phyloP scores from a whole-genome alignment of 2,888 invertebrate genomes.

The Blera fallax region DNA sequence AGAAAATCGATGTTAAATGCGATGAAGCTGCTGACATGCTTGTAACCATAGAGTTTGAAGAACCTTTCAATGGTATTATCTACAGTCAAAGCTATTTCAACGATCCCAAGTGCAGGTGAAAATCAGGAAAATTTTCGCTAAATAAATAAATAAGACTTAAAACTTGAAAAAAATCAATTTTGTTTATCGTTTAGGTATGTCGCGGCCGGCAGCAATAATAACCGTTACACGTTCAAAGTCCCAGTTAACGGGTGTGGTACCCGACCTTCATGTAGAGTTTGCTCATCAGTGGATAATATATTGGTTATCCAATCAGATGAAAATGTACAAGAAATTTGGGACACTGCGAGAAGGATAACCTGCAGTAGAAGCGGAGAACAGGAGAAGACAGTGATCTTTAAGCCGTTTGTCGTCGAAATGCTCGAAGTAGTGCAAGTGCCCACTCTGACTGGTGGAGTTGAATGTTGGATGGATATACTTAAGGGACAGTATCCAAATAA shows the following conservation, averaged over 20 bases:
- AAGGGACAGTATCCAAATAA: slow-evolving; percentile 87
- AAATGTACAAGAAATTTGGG: slow-evolving; percentile 85
- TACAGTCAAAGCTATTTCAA: slow-evolving; percentile 87
- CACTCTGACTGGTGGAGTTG: slow-evolving; percentile 85
- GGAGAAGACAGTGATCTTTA: slow-evolving; percentile 80
- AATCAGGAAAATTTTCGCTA: neutral
- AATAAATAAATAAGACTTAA: slow-evolving; percentile 69
- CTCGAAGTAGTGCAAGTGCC: slow-evolving; percentile 87
- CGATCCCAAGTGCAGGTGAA: slow-evolving; percentile 87
- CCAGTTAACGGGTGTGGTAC: slow-evolving; percentile 86
- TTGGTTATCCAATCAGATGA: slow-evolving; percentile 87
- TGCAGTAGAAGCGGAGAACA: slow-evolving; percentile 81
- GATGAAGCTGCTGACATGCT: slow-evolving; percentile 83
- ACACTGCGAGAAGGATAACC: slow-evolving; percentile 85
- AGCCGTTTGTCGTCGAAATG: slow-evolving; percentile 87
- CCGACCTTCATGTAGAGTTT: slow-evolving; percentile 84
- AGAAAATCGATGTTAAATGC: slow-evolving; percentile 86
- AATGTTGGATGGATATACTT: slow-evolving; percentile 91
- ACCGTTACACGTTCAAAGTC: slow-evolving; percentile 85
- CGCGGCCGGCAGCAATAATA: slow-evolving; percentile 84
- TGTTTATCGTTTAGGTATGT: slow-evolving; percentile 83
- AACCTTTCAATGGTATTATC: slow-evolving; percentile 86
- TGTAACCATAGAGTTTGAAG: slow-evolving; percentile 86
- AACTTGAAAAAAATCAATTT: neutral
- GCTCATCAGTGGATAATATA: slow-evolving; percentile 86